Evolutionary conservation across 64 coral and sea anemone species (phyloP), one percentile per base, ranked within the genome.

Genomic region (Platygyra sinensis): DNA sequence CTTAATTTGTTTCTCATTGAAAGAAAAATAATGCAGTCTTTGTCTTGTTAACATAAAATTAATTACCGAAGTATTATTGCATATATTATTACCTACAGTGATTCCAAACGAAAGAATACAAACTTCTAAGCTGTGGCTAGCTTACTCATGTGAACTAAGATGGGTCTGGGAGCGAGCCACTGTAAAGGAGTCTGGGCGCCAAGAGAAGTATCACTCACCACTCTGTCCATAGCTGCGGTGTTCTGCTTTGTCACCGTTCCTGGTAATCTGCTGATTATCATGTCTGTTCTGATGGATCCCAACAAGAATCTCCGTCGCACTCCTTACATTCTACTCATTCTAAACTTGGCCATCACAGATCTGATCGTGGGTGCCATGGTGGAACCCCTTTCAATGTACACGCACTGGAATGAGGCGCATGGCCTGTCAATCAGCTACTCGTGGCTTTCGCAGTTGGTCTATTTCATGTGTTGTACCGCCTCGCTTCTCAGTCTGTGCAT

Each of bases 391-490:
- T 97, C 95, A 17, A 91, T 97, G 42, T 82, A 61, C n/a, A 97
- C 87, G 8, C 95, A 97, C 24, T 91, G 60, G 60, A 77, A 77
- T 2, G 95, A 97, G 28, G 38, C 89, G 1, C 46, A 87, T 22
- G 82, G 82, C 15, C 67, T 94, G 0, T 73, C 75, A 38, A 88
- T 97, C 77, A 72, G 30, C 20, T 79, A 87, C 64, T 72, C 95
- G 28, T 94, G 95, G 91, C 83, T 97, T 17, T 97, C 95, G 4
- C 95, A 97, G 92, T 72, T 91, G 14, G 89, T 86, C 9, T 97
- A 97, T 75, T 97, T 97, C 73, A 79, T 97, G 49, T 93, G 95
- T 13, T 97, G 95, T 17, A 94, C 95, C 55, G 95, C 95, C 10
- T 97, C 95, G 2, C 76, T 94, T 4, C 88, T 97, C 31, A 87